Evolutionary conservation across 2,888 invertebrate genomes (phyloP).

Genomic region (Drosophila affinis): DNA sequence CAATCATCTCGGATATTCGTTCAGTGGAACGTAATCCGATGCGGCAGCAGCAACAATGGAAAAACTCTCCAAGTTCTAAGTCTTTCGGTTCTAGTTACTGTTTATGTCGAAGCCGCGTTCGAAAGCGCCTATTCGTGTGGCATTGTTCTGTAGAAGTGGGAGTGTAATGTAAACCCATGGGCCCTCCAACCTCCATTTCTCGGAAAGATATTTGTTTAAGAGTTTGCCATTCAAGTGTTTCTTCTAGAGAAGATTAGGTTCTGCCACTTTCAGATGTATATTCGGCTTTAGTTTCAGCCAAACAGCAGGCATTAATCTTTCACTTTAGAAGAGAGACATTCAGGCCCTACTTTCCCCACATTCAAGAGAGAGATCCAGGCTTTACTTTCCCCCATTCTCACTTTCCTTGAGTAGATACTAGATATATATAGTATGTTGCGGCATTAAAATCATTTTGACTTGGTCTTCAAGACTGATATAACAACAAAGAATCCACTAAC

Average conservation of each 20-base stretch:
- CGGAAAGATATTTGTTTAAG: neutral
- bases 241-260: neutral
- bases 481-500: constrained; percentile 54
- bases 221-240: no score
- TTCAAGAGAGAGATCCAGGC: neutral
- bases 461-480: constrained; percentile 76
- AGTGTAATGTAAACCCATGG: constrained; percentile 11
- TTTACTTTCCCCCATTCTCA: constrained; percentile 19
- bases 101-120: constrained; percentile 48
- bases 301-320: no score
- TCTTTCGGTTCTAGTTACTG: constrained; percentile 62
- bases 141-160: constrained; percentile 29
- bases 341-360: neutral
- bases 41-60: constrained; percentile 32
- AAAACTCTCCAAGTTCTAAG: constrained; percentile 46
- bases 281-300: no score
- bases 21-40: constrained; percentile 54
- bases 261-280: neutral
- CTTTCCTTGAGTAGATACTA: constrained; percentile 40
- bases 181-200: neutral
- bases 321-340: neutral
- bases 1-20: constrained; percentile 18
- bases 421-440: constrained; percentile 12
- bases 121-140: constrained; percentile 1
- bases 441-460: constrained; percentile 37